A percentile compares a stretch with the other conserved stretches of the same genome.
These are phyloP conservation scores for Lepus europaeus DNA, from an alignment of 2,113 vertebrate species.

Conservation along the genomic window DNA sequence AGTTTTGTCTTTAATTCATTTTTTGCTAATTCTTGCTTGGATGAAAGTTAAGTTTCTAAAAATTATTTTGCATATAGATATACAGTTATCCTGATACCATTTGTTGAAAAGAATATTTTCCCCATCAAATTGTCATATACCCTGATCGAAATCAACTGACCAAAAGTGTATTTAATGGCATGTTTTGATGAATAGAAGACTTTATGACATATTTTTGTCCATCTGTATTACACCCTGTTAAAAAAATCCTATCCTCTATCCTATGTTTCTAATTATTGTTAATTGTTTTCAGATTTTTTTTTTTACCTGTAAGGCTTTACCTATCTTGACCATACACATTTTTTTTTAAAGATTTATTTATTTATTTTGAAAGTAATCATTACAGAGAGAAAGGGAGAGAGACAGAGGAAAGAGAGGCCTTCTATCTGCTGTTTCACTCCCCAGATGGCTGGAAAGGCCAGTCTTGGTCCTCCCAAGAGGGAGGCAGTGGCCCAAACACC, in stretches of 20 bases:
- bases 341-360: not conserved
- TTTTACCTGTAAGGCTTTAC: not conserved
- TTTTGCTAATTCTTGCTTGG: not conserved
- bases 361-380: no score
- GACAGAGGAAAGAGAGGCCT: no score
- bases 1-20: not conserved
- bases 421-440: no score
- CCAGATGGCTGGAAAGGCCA: no score
- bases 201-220: not conserved
- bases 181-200: not conserved
- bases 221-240: not conserved
- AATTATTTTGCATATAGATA: not conserved
- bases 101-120: not conserved
- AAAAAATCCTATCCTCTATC: not conserved
- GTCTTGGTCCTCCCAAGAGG: no score
- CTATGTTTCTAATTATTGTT: not conserved
- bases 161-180: not conserved
- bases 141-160: not conserved
- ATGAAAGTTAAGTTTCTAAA: not conserved
- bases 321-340: not conserved
- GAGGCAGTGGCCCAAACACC: no score
- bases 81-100: not conserved
- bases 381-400: no score
- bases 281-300: not conserved
- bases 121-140: not conserved